A percentile compares a stretch with the other conserved stretches of the same genome.
These are phyloP conservation scores for Forbesichthys agassizii DNA, from an alignment of 2,113 vertebrate species.

Conservation along the genomic window DNA sequence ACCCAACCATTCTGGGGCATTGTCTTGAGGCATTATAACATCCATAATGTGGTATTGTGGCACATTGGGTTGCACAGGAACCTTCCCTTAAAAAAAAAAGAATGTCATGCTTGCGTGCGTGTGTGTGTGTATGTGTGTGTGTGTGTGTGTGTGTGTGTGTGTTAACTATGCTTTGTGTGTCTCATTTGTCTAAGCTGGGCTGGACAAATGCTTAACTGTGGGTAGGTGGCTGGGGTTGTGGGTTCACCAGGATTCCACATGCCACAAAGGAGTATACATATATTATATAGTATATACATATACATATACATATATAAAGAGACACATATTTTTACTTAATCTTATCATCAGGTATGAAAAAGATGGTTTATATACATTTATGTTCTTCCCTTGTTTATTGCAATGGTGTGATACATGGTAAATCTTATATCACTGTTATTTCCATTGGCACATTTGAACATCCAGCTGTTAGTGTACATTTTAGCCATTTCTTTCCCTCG, in stretches of 20 bases:
- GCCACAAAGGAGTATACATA: conserved; percentile 8
- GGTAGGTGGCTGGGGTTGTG: conserved; percentile 37
- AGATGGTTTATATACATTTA: conserved; percentile 49
- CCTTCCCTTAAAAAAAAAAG: conserved; percentile 43
- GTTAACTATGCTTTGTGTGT: conserved; percentile 24
- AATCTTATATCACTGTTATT: conserved; percentile 46
- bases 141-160: conserved; percentile 16
- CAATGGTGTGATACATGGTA: conserved; percentile 65
- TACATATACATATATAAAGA: conserved; percentile 19
- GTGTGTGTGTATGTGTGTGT: conserved; percentile 13
- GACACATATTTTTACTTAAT: conserved; percentile 47
- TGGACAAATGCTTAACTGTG: conserved; percentile 56
- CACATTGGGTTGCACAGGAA: conserved; percentile 45
- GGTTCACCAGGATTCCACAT: conserved; percentile 22
- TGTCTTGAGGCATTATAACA: conserved; percentile 7
- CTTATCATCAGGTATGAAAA: conserved; percentile 75
- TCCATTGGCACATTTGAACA: conserved; percentile 65
- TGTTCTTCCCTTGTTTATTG: conserved; percentile 61
- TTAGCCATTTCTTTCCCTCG: conserved; percentile 66
- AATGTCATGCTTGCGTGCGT: conserved; percentile 50
- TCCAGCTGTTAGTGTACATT: conserved; percentile 49
- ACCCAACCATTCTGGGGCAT: conserved; percentile 3
- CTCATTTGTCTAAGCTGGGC: conserved; percentile 78
- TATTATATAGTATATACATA: neutral
- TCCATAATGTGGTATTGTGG: conserved; percentile 31